phyloP scores from a whole-genome alignment of 1,140 invertebrate genomes.

The Eubasilissa regina region DNA sequence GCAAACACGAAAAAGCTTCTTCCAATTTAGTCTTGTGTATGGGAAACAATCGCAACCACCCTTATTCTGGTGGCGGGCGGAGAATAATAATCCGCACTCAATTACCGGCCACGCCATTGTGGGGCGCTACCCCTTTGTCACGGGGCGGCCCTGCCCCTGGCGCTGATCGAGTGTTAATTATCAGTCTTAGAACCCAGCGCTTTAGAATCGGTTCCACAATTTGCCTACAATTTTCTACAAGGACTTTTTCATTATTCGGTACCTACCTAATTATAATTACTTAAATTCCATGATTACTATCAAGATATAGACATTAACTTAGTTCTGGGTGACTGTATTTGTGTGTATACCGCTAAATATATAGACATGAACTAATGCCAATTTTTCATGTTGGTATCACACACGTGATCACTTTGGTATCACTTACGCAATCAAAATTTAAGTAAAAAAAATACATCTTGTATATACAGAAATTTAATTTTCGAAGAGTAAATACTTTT shows the following conservation, averaged over 20 bases:
- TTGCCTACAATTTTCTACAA: conserved; percentile 20
- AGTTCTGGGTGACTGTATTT: too few relatives aligned
- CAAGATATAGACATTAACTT: too few relatives aligned
- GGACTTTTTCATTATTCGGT: not conserved
- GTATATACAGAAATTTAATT: too few relatives aligned
- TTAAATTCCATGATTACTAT: too few relatives aligned
- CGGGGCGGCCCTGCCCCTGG: conserved; percentile 34
- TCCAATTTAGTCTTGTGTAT: conserved; percentile 58
- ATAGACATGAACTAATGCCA: too few relatives aligned
- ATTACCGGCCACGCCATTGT: conserved; percentile 53
- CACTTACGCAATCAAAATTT: too few relatives aligned
- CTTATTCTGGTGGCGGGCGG: conserved; percentile 10
- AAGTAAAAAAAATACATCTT: too few relatives aligned
- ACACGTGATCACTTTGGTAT: too few relatives aligned
- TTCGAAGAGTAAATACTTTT: too few relatives aligned
- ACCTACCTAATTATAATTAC: too few relatives aligned
- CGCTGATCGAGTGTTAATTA: conserved; percentile 61
- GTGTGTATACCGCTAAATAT: too few relatives aligned
- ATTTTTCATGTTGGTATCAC: too few relatives aligned
- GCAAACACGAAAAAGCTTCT: conserved; percentile 59
- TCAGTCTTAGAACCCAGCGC: conserved; percentile 52
- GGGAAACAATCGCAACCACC: conserved; percentile 46
- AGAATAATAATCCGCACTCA: conserved; percentile 57
- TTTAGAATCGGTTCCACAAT: conserved; percentile 40
- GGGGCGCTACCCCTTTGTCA: conserved; percentile 48